Evolutionary conservation across 1,140 invertebrate species (phyloP), one percentile per base, ranked within the genome.

Genomic region (Drosophila albomicans): DNA sequence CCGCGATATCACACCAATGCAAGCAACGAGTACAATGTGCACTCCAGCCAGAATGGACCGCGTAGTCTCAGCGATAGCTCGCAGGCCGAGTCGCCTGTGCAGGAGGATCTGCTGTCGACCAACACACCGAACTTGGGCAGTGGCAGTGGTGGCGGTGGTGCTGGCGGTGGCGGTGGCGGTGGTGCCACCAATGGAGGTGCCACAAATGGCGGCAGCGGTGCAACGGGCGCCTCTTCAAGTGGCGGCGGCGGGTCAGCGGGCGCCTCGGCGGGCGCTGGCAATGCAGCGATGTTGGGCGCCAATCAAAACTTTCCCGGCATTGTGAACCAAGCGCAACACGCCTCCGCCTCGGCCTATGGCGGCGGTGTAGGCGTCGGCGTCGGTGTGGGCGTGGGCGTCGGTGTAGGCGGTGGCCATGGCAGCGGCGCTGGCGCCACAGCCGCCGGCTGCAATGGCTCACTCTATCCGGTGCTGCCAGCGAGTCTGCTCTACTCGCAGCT

Each of bases 401-500:
- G 66, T 3, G 71, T 62, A n/a, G 90, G 90, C 6, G 85, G 79
- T 2, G 87, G 84, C 3, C 84, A 82, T 58, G 90, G 90, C 45
- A 75, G 80, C 5, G 59, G 71, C 3, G 72, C 72, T 1, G 87
- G 80, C 1, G 87, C 82, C 7, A 73, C 84, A 0, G 84, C 81
- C 38, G 65, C 87, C 16, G 88, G 91, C 5, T 96, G 94, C 84
- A 95, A 95, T 84, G 95, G 95, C 73, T 95, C 95, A 0, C 92
- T 95, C 0, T 96, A 96, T 82, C 95, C 95, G 0, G 96, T 97
- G 1, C 92, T 97, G 45, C 96, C 96, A 0, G 95, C 95, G 8
- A 96, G 96, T 82, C 94, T 97, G 61, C 93, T 98, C 5, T 97
- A 97, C 93, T 96, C 96, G 11, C 96, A 97, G 85, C 92, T 98